phyloP scores from a whole-genome alignment of 2,113 vertebrate species.

The Cercocebus atys region DNA sequence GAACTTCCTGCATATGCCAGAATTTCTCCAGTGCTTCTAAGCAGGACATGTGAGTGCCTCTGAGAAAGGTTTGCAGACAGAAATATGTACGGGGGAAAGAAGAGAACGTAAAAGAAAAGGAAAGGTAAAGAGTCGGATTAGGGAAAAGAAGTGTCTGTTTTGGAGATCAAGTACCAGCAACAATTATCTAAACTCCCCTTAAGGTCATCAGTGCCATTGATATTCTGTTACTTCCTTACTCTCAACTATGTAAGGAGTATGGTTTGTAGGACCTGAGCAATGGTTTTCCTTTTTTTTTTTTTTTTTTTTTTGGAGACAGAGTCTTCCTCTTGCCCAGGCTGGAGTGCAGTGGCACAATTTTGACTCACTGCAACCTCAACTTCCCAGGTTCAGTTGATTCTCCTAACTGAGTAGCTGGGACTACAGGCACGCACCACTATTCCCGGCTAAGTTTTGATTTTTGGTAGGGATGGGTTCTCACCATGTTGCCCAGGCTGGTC shows the following conservation, averaged over 20 bases:
- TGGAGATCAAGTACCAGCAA: background rate
- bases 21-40: background rate
- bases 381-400: too few relatives aligned
- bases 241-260: background rate
- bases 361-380: too few relatives aligned
- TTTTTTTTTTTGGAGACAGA: too few relatives aligned
- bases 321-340: too few relatives aligned
- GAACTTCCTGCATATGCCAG: background rate
- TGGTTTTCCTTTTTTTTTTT: too few relatives aligned
- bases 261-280: background rate
- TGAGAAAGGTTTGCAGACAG: background rate
- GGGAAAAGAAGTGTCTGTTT: background rate
- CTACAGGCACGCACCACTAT: too few relatives aligned
- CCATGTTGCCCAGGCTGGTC: too few relatives aligned
- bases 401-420: too few relatives aligned
- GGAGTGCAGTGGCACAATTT: too few relatives aligned
- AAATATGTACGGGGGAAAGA: background rate
- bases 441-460: too few relatives aligned
- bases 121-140: background rate
- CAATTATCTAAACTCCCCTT: background rate
- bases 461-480: too few relatives aligned
- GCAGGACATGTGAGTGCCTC: background rate
- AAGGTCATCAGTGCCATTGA: background rate
- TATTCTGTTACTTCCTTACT: background rate
- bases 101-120: background rate